Base-by-base conservation (phyloP, 1,140 invertebrate genomes). In the Cyphomyrmex costatus region DNA sequence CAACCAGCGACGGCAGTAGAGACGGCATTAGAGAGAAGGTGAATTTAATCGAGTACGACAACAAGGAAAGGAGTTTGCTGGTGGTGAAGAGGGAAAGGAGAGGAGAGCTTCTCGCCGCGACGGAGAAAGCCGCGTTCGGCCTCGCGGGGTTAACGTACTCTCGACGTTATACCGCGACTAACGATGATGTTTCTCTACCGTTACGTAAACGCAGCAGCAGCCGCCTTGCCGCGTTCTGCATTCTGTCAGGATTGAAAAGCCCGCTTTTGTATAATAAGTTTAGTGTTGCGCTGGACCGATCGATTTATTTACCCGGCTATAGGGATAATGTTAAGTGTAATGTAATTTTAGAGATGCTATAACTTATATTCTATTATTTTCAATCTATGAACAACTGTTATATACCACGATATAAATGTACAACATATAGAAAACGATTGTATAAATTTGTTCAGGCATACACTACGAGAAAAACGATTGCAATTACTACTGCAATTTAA, bases 111-210 rank as follows among this genome's bases (percentile, higher is more conserved):
- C 87, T 91, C 83, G 89, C 77, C 86, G 56, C 36, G 74, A 68
- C 91, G 92, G 93, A 93, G 93, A 94, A 94, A 94, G 93, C 91
- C 86, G 88, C 49, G 87, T 90, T 89, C 91, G 89, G 91, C 78
- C 85, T 90, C 90, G 65, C 88, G 92, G 85, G 93, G 93, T 94
- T 92, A 94, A 94, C 84, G 93, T 90, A 94, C 93, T 90, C 85
- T 46, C 90, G 86, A 80, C 91, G 86, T 88, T 88, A 92, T 88
- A 90, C 78, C 56, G 91, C 88, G 89, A 91, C 91, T 92, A 92
- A 93, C 93, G 93, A 94, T 93, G 93, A 93, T 93, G 92, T 94
- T 94, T 93, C 93, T 93, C 93, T 93, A 92, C 84, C 90, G 92
- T 94, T 94, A 94, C 93, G 93, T 93, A 94, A 94, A 94, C 90